phyloP scores from a whole-genome alignment of 2,888 invertebrate genomes.

The Tipula unca region DNA sequence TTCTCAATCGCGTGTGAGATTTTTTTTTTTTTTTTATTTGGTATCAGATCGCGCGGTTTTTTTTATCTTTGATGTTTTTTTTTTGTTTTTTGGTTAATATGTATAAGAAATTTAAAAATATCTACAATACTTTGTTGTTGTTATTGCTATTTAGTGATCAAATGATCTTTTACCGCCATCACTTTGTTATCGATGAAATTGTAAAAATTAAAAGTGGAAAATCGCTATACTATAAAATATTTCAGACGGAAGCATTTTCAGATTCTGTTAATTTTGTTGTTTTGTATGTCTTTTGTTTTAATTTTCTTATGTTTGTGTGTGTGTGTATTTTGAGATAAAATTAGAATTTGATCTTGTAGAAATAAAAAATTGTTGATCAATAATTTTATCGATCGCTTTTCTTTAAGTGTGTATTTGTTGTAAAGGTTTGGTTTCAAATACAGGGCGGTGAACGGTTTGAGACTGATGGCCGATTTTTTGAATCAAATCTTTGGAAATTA shows the following conservation, averaged over 20 bases:
- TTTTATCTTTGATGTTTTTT: not conserved
- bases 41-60: not conserved
- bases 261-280: conserved; percentile 2
- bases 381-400: not conserved
- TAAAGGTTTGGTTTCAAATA: not conserved
- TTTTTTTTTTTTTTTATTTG: not conserved
- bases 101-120: not conserved
- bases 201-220: conserved; percentile 2
- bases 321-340: not conserved
- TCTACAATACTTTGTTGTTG: not conserved
- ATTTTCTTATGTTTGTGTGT: not conserved
- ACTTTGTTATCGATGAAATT: conserved; percentile 17
- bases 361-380: not conserved
- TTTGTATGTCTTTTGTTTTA: not conserved
- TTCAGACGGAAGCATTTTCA: not conserved
- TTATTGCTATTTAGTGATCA: not conserved
- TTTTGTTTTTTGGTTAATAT: not conserved
- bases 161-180: conserved; percentile 17
- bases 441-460: not conserved
- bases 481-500: too few relatives aligned
- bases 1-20: not conserved
- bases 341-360: not conserved
- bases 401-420: not conserved
- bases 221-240: not conserved
- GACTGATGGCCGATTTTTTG: not conserved